phyloP scores from a whole-genome alignment of 2,797 vertebrate species.

The Clarias laeviceps region DNA sequence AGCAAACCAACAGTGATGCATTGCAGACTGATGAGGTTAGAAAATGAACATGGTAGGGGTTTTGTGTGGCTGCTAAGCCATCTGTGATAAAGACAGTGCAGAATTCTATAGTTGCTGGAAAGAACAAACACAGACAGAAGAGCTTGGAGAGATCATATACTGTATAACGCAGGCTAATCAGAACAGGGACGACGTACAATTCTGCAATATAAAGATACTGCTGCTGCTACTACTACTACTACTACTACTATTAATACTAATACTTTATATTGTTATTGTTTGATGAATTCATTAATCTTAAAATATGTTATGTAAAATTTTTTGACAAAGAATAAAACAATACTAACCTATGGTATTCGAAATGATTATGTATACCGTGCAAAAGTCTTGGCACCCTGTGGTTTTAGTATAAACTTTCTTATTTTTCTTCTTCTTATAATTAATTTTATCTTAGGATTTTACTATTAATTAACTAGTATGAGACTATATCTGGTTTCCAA shows the following conservation, averaged over 20 bases:
- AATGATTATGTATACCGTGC: too few relatives aligned
- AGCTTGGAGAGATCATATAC: not conserved
- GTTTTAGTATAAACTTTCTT: too few relatives aligned
- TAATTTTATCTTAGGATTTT: too few relatives aligned
- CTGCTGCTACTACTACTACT: not conserved
- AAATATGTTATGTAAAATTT: too few relatives aligned
- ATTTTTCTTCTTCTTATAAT: too few relatives aligned
- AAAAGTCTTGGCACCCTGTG: too few relatives aligned
- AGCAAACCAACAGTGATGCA: conserved; percentile 16
- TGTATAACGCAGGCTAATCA: not conserved
- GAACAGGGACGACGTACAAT: not conserved
- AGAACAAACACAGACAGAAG: not conserved
- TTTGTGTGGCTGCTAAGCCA: not conserved
- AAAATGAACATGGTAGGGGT: conserved; percentile 34
- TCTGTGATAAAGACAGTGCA: not conserved
- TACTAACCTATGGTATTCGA: not conserved
- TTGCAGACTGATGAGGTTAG: conserved; percentile 48
- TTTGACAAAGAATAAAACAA: not conserved
- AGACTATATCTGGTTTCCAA: too few relatives aligned
- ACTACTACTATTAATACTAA: not conserved
- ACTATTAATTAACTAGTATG: too few relatives aligned
- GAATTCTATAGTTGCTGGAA: not conserved
- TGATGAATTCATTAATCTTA: not conserved
- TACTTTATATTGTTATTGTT: not conserved
- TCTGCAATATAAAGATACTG: not conserved